Conservation (phyloP, 53 echinoderm and acorn worm genomes). For the Mesocentrotus franciscanus region DNA sequence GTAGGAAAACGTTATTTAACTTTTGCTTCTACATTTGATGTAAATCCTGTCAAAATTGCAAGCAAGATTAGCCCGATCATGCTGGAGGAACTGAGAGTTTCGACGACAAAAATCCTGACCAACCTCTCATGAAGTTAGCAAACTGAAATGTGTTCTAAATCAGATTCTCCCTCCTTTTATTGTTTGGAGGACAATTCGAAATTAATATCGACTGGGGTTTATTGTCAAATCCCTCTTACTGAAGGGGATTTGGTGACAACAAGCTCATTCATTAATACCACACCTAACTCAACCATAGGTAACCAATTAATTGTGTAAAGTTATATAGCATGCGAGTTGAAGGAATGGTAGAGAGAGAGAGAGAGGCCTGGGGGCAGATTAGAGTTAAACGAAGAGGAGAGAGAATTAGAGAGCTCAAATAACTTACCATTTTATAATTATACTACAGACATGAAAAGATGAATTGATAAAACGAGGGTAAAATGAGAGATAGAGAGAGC, state of each 20-base stretch:
- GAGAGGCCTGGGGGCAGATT: neutral
- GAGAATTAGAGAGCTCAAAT: neutral
- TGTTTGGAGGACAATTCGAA: neutral
- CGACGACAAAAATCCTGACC: neutral
- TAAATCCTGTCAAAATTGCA: neutral
- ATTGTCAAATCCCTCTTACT: neutral
- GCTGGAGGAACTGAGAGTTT: neutral
- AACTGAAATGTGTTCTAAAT: neutral
- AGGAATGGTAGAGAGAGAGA: neutral
- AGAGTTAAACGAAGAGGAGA: neutral
- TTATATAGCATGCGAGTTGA: neutral
- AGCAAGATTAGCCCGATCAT: neutral
- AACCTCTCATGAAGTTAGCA: neutral
- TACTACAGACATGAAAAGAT: too few relatives aligned
- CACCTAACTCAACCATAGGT: neutral
- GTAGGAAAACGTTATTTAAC: neutral
- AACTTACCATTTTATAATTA: too few relatives aligned
- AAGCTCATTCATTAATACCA: neutral
- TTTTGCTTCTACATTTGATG: neutral
- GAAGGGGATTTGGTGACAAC: neutral
- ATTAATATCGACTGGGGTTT: conserved; percentile 12
- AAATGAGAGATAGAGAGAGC: too few relatives aligned
- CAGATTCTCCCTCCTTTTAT: neutral
- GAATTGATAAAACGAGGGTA: too few relatives aligned
- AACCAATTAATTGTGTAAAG: neutral